Evolutionary conservation across 2,888 invertebrate genomes (phyloP).

Genomic region (Athalia circularis): DNA sequence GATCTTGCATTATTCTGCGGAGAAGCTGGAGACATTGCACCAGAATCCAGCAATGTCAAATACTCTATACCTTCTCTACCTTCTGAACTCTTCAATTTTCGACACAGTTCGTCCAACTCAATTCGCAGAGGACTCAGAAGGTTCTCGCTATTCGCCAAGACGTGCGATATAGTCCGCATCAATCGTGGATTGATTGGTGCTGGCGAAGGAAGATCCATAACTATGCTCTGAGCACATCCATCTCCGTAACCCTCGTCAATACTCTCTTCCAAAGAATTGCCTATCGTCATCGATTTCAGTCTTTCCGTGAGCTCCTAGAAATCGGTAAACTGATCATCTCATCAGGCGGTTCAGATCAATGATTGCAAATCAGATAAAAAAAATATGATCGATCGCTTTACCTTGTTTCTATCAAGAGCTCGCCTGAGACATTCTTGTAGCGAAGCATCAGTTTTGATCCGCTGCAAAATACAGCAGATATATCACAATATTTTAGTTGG

Average conservation of each 20-base stretch:
- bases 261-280: constrained; percentile 62
- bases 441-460: constrained; percentile 56
- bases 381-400: constrained; percentile 46
- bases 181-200: constrained; percentile 58
- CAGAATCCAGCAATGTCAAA: constrained; percentile 24
- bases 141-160: constrained; percentile 59
- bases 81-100: constrained; percentile 53
- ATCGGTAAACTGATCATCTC: neutral
- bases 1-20: constrained; percentile 46
- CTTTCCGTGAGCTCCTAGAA: constrained; percentile 61
- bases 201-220: constrained; percentile 60
- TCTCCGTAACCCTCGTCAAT: constrained; percentile 68
- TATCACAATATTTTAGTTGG: neutral
- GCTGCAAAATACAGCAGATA: constrained; percentile 54
- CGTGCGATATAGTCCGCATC: constrained; percentile 55
- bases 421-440: constrained; percentile 59
- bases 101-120: constrained; percentile 57
- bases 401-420: constrained; percentile 62
- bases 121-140: constrained; percentile 59
- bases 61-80: neutral
- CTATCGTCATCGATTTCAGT: constrained; percentile 52
- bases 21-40: constrained; percentile 43
- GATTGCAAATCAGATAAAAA: neutral
- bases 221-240: constrained; percentile 52
- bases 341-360: neutral